Base-by-base conservation (phyloP, 2,113 vertebrate genomes). In the Enhydra lutris region DNA sequence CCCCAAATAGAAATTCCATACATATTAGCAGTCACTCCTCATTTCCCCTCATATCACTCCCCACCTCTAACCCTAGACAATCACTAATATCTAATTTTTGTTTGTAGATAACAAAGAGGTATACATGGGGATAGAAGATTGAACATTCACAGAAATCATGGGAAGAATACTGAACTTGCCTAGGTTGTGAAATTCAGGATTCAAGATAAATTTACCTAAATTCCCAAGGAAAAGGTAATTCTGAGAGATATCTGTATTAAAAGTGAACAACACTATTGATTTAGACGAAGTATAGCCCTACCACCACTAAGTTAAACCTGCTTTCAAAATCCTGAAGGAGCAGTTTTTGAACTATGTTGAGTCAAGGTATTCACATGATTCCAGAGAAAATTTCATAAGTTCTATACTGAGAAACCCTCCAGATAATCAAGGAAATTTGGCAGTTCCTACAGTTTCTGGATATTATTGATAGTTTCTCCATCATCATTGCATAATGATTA, bases 151-250 rank as follows among this genome's bases (percentile, higher is more conserved):
- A 80, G 93, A 80, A 73, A 73, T 71, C 29, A 84, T 79, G 34
- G 50, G 80, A 73, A 67, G 39, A 61, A 93, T 85, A 18, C 9
- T 63, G 26, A 52, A 45, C 42, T 61, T 92, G 12, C 47, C 34
- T 31, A 74, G 26, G 20, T 73, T 91, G 57, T 97, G 59, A 91
- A 87, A 81, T 69, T 82, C 47, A 95, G 34, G 11, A 59, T 52
- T 76, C 65, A 81, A 95, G 86, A 21, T 91, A 87, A 20, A 57
- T 91, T 95, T 59, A 86, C 52, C 73, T 74, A 93, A 85, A 95
- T 86, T 67, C 21, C 63, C 26, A 87, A 76, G 59, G 55, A 88
- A 89, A 84, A 31, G 7, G 42, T 86, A 93, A 31, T 6, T 89
- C 89, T 89, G 39, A 92, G 26, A 85, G 55, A 93, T 36, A 81